Percentiles rank a stretch among this genome's conserved stretches.
These are phyloP conservation scores for Bryconaethiops microstoma DNA, from an alignment of 2,797 vertebrate species.

Conservation along the genomic window DNA sequence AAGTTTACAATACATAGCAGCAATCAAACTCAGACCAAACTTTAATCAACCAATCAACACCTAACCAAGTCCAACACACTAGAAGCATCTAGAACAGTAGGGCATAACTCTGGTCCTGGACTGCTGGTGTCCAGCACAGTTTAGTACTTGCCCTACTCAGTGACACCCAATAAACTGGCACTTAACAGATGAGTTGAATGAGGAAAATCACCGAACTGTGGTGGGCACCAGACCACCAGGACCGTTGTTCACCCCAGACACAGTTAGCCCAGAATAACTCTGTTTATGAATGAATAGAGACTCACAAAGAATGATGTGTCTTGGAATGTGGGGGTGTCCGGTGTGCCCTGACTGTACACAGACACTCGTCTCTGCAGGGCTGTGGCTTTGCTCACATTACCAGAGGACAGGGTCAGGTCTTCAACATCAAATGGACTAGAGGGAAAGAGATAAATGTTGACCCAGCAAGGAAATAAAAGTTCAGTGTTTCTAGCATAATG, in stretches of 20 bases:
- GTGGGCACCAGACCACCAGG: too few relatives aligned
- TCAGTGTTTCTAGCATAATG: too few relatives aligned
- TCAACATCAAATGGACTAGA: slow-evolving; percentile 95
- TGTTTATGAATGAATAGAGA: background rate
- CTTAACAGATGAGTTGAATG: too few relatives aligned
- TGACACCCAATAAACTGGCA: too few relatives aligned
- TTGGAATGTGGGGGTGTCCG: slow-evolving; percentile 95
- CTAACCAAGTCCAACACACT: background rate
- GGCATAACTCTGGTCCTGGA: too few relatives aligned
- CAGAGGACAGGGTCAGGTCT: slow-evolving; percentile 88
- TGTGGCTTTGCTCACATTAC: slow-evolving; percentile 89
- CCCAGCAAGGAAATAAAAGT: too few relatives aligned
- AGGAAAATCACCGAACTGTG: too few relatives aligned
- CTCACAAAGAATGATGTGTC: slow-evolving; percentile 97
- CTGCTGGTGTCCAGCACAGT: too few relatives aligned
- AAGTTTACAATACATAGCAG: background rate
- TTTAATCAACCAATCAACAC: background rate
- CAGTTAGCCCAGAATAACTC: background rate
- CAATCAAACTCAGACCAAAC: too few relatives aligned
- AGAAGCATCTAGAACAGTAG: background rate
- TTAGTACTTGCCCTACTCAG: too few relatives aligned
- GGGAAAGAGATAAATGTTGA: slow-evolving; percentile 3
- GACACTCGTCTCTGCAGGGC: slow-evolving; percentile 96
- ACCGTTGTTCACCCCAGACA: background rate
- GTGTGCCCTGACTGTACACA: slow-evolving; percentile 96